Evolutionary conservation across 2,113 vertebrate genomes (phyloP), one percentile per base, ranked within the genome.

Genomic region (Microcebus jonahi): DNA sequence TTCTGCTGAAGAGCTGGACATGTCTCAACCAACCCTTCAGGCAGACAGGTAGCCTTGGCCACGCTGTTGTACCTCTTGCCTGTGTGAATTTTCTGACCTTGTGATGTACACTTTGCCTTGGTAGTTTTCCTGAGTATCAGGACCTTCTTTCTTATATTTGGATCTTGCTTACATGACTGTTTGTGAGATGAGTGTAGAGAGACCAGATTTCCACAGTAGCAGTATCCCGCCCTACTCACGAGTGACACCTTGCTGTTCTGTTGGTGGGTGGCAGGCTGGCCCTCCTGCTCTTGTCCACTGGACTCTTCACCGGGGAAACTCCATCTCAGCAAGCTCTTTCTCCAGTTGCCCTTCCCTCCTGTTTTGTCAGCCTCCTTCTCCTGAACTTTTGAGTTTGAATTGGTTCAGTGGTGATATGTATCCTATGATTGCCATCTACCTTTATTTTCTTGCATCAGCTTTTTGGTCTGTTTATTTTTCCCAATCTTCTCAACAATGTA

Each of bases 401-500:
- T 48, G 18, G 45, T 36, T 89, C 59, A 39, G 45, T 17, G 3
- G 61, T 75, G 63, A 73, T 48, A 21, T 45, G 25, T 63, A 55
- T 84, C 50, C 8, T 36, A 34, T n/a, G 27, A 85, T 45, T 65
- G 50, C 36, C 81, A n/a, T 29, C 34, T 71, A 73, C n/a, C 29
- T 75, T 53, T 77, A 25, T 91, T 63, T 95, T 75, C 71, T 90
- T 63, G 42, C 31, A 10, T 48, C 31, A 80, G n/a, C n/a, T 63
- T 93, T 96, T 63, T 12, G 14, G 11, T 9, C 57, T 88, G 82
- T 68, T 96, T 88, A 53, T 61, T 81, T 91, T 90, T 39, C 63
- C 42, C 88, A 55, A 63, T 42, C 10, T 76, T 94, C 36, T 50
- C 76, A 50, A 20, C 14, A 9, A 57, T 48, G 39, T 27, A 23